These are phyloP conservation scores for Chaetops frenatus DNA, from an alignment of 2,113 vertebrate species.

Conservation along the genomic window DNA sequence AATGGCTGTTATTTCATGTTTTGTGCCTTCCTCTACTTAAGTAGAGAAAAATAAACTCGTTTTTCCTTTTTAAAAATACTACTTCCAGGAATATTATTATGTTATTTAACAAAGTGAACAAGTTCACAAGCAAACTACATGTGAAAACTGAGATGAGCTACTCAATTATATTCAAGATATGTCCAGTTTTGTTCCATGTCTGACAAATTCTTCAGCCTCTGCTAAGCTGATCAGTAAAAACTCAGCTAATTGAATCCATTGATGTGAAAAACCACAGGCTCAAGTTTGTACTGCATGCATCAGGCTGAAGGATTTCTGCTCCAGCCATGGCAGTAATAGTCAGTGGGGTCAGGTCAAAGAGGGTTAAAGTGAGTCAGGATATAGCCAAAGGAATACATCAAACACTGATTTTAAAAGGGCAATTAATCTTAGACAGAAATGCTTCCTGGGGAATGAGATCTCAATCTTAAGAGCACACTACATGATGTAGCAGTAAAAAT, in stretches of 20 bases:
- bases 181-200: slow-evolving; percentile 43
- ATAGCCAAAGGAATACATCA: slow-evolving; percentile 78
- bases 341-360: slow-evolving; percentile 79
- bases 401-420: slow-evolving; percentile 80
- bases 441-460: slow-evolving; percentile 78
- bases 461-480: slow-evolving; percentile 79
- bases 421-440: slow-evolving; percentile 82
- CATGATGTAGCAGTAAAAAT: slow-evolving; percentile 79
- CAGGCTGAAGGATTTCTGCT: slow-evolving; percentile 70
- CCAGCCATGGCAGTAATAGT: slow-evolving; percentile 65
- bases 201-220: slow-evolving; percentile 65
- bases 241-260: slow-evolving; percentile 71
- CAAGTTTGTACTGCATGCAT: slow-evolving; percentile 70
- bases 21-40: neutral
- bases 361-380: slow-evolving; percentile 77
- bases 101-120: neutral
- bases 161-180: neutral
- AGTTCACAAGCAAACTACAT: neutral
- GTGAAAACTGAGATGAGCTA: neutral
- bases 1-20: neutral
- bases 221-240: slow-evolving; percentile 67
- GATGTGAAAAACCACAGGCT: slow-evolving; percentile 71
- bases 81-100: neutral
- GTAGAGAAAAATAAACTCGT: neutral
- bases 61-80: neutral